phyloP scores from a whole-genome alignment of 1,140 invertebrate genomes.

The Sycobia sp. region DNA sequence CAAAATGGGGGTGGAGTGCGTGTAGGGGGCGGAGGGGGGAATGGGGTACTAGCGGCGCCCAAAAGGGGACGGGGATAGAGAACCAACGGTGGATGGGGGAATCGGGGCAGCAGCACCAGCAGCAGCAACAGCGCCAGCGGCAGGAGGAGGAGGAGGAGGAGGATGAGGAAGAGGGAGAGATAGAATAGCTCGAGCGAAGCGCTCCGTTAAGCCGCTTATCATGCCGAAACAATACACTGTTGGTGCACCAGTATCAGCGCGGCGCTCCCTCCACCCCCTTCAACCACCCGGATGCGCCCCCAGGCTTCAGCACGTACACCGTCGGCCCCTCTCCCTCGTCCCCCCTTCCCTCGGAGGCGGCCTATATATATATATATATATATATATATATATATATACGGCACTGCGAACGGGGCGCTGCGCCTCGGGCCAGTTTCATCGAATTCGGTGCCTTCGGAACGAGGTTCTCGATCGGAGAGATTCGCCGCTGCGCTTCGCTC shows the following conservation, averaged over 20 bases:
- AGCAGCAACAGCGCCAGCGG: constrained; percentile 31
- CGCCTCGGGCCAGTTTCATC: constrained; percentile 45
- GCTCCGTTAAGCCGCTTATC: constrained; percentile 63
- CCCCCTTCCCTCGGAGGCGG: background rate
- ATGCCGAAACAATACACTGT: constrained; percentile 63
- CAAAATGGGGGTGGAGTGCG: too few species aligned
- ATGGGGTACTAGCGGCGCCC: too few species aligned
- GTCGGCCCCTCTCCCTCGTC: background rate
- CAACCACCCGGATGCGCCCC: background rate
- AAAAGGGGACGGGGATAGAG: too few species aligned
- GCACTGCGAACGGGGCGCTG: background rate
- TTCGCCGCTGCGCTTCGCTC: too few species aligned
- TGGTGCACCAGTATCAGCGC: constrained; percentile 62
- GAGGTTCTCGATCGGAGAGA: too few species aligned
- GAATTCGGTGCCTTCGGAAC: constrained; percentile 51
- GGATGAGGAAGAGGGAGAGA: background rate
- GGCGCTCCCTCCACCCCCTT: constrained; percentile 34
- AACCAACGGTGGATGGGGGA: too few species aligned
- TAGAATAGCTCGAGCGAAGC: constrained; percentile 48
- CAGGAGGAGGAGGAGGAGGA: background rate
- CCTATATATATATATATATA: constrained; percentile 6
- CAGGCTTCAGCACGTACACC: too few species aligned
- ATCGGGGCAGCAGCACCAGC: background rate
- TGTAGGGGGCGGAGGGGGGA: too few species aligned
- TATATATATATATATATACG: background rate